A percentile compares a stretch with the other conserved stretches of the same genome.
These are phyloP conservation scores for Rafetus swinhoei DNA, from an alignment of 2,113 vertebrate species.

Conservation along the genomic window DNA sequence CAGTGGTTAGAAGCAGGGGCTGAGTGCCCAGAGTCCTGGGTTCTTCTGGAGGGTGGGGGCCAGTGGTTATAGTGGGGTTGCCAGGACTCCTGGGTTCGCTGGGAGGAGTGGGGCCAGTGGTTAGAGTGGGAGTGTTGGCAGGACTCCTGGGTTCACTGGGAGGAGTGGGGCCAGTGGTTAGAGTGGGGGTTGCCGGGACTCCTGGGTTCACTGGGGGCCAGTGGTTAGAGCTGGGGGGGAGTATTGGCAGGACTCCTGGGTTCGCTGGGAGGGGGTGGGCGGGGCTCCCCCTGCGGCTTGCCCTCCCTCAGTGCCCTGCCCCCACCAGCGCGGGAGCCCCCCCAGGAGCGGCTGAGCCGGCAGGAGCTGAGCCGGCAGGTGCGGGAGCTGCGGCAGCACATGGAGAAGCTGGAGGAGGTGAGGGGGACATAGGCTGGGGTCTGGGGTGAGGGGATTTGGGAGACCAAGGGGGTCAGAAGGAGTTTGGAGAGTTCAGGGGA, in stretches of 20 bases:
- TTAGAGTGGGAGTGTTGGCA: no score
- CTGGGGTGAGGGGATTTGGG: not conserved
- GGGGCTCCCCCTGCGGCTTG: not conserved
- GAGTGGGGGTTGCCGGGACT: no score
- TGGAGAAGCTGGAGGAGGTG: conserved; percentile 72
- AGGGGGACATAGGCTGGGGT: not conserved
- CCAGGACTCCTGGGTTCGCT: not conserved
- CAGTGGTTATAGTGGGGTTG: no score
- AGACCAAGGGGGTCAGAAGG: no score
- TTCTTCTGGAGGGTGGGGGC: not conserved
- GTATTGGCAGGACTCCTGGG: no score
- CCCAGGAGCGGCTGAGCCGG: conserved; percentile 4
- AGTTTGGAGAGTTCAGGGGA: not conserved
- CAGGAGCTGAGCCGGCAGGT: conserved; percentile 59
- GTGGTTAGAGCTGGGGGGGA: no score
- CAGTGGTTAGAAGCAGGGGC: no score
- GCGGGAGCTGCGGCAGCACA: conserved; percentile 36
- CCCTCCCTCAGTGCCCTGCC: not conserved
- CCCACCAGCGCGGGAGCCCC: conserved; percentile 24
- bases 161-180: not conserved
- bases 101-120: not conserved
- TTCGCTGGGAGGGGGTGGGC: no score
- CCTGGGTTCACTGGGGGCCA: not conserved
- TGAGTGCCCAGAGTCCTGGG: no score
- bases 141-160: not conserved